Evolutionary conservation across 2,797 vertebrate genomes (phyloP).

Genomic region (Garrulus glandarius): DNA sequence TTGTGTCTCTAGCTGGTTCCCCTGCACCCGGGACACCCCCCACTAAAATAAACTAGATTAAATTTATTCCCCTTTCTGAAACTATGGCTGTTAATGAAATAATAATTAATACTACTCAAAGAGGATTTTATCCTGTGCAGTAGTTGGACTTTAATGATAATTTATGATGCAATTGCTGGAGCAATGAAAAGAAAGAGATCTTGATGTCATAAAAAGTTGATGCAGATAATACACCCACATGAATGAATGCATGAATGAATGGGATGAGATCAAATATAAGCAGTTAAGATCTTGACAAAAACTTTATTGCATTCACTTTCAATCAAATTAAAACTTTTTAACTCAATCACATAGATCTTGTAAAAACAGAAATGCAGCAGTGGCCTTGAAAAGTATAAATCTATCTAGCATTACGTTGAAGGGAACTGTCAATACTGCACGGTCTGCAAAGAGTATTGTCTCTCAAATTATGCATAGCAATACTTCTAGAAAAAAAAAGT

Average conservation of each 20-base stretch:
- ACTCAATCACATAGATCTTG: neutral
- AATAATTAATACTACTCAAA: slow-evolving; percentile 31
- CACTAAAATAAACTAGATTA: neutral
- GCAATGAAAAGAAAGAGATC: slow-evolving; percentile 45
- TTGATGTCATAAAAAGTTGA: slow-evolving; percentile 34
- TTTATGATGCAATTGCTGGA: slow-evolving; percentile 28
- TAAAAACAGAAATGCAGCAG: neutral
- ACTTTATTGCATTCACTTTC: neutral
- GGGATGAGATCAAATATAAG: slow-evolving; percentile 7
- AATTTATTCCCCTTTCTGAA: neutral
- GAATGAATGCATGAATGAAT: slow-evolving; percentile 35
- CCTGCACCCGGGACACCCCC: too few relatives aligned
- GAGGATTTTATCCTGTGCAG: neutral
- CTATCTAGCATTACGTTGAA: neutral
- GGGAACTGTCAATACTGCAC: neutral
- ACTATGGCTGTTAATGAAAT: slow-evolving; percentile 6
- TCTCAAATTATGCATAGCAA: neutral
- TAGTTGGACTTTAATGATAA: slow-evolving; percentile 34
- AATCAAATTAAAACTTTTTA: slow-evolving; percentile 15
- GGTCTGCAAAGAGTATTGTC: neutral
- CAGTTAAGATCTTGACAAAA: slow-evolving; percentile 1
- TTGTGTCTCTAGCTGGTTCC: too few relatives aligned
- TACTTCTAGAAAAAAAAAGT: neutral
- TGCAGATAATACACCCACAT: neutral
- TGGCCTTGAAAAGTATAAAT: neutral